Conservation (phyloP, 1,140 invertebrate genomes). For the Phymastichus coffea region DNA sequence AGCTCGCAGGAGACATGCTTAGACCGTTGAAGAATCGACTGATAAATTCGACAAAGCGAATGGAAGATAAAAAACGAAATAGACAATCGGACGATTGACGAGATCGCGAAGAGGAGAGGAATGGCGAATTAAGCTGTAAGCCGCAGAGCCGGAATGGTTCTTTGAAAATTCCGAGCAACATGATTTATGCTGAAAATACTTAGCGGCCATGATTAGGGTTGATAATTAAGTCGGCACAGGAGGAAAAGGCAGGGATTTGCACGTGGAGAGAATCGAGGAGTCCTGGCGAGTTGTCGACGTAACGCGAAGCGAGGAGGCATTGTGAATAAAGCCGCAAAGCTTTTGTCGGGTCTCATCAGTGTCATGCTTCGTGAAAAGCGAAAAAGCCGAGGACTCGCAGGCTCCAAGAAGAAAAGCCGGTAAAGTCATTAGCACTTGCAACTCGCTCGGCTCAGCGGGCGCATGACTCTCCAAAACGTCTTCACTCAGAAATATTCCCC, state of each 20-base stretch:
- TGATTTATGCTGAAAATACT: constrained; percentile 11
- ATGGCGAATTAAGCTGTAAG: no score
- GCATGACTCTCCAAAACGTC: constrained; percentile 14
- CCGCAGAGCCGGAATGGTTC: no score
- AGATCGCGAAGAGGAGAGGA: no score
- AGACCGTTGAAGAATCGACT: no score
- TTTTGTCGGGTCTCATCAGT: constrained; percentile 16
- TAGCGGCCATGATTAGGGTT: constrained; percentile 14
- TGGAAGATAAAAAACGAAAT: no score
- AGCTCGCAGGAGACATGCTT: no score
- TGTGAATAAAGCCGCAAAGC: constrained; percentile 2
- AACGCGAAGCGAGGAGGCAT: not conserved
- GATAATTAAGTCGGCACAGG: no score
- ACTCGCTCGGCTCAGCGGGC: not conserved
- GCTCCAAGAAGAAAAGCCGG: no score
- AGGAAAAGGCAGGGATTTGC: constrained; percentile 3
- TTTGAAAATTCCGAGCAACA: not conserved
- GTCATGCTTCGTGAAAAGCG: constrained; percentile 11
- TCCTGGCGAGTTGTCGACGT: constrained; percentile 4
- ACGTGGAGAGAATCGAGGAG: not conserved
- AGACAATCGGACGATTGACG: no score
- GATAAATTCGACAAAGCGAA: no score
- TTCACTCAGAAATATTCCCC: constrained; percentile 19
- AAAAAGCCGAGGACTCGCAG: no score
- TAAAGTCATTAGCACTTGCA: no score